Evolutionary conservation across 2,113 vertebrate species (phyloP).

Genomic region (Irena cyanogastra): DNA sequence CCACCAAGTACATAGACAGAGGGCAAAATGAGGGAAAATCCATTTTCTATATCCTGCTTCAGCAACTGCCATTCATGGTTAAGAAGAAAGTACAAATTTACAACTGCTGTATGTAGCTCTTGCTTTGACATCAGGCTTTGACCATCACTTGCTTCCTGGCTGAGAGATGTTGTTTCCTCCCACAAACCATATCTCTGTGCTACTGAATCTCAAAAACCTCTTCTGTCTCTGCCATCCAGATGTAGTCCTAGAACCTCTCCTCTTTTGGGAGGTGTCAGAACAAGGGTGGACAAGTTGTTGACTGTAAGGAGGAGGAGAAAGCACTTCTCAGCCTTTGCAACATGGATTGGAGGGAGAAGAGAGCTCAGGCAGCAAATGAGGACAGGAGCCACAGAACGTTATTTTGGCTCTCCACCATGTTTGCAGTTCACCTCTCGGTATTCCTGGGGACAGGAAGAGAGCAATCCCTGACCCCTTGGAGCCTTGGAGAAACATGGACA

Average conservation of each 20-base stretch:
- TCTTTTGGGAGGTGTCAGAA: background rate
- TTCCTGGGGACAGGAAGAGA: background rate
- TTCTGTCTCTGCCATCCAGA: background rate
- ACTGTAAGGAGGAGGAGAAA: background rate
- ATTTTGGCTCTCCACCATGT: background rate
- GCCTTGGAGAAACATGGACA: accelerated
- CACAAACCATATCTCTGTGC: accelerated
- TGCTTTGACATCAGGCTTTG: background rate
- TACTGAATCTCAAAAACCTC: background rate
- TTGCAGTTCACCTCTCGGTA: background rate
- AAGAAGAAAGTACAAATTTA: background rate
- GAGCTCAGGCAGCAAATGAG: background rate
- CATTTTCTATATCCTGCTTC: background rate
- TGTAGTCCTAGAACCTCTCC: background rate
- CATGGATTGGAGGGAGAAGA: background rate
- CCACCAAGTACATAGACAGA: background rate
- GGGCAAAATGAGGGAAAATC: background rate
- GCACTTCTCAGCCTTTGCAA: background rate
- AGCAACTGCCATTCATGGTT: background rate
- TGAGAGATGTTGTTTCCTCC: background rate
- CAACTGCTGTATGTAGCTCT: background rate
- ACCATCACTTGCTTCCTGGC: accelerated
- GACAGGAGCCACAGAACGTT: background rate
- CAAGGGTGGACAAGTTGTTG: background rate
- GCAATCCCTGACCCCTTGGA: background rate